Conservation (phyloP, 1,140 invertebrate species). For the Meloidogyne chitwoodi region DNA sequence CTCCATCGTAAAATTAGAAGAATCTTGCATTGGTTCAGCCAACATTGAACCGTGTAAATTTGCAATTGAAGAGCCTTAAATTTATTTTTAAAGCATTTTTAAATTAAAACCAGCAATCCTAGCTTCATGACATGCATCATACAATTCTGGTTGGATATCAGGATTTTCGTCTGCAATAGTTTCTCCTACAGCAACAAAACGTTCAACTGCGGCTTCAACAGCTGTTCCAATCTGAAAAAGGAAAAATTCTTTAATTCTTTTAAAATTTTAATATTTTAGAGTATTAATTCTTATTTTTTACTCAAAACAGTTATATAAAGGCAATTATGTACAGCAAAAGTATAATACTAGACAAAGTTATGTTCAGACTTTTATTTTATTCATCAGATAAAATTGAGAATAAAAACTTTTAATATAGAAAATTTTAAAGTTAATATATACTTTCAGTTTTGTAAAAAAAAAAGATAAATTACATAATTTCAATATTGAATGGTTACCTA, state of each 20-base stretch:
- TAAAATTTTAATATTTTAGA: not conserved
- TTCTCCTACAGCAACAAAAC: constrained; percentile 94
- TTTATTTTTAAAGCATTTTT: not conserved
- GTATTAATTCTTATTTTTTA: no score
- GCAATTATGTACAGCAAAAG: no score
- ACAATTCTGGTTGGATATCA: constrained; percentile 93
- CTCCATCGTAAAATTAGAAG: not conserved
- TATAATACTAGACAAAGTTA: no score
- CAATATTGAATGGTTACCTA: no score
- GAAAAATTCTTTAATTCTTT: not conserved
- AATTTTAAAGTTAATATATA: no score
- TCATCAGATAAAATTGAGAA: no score
- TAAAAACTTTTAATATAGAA: no score
- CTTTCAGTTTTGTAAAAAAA: no score
- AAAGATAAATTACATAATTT: no score
- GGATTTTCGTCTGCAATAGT: constrained; percentile 95
- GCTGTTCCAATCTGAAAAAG: constrained; percentile 77
- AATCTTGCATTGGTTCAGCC: constrained; percentile 59
- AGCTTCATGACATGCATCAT: constrained; percentile 92
- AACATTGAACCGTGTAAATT: constrained; percentile 44
- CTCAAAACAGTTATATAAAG: no score
- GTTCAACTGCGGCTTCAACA: constrained; percentile 88
- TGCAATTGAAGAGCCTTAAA: constrained; percentile 53
- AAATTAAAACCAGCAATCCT: constrained; percentile 73
- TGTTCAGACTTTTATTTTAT: no score